A percentile compares a stretch with the other conserved stretches of the same genome.
These are phyloP conservation scores for Spinus pinus DNA, from an alignment of 2,797 vertebrate species.

Conservation along the genomic window DNA sequence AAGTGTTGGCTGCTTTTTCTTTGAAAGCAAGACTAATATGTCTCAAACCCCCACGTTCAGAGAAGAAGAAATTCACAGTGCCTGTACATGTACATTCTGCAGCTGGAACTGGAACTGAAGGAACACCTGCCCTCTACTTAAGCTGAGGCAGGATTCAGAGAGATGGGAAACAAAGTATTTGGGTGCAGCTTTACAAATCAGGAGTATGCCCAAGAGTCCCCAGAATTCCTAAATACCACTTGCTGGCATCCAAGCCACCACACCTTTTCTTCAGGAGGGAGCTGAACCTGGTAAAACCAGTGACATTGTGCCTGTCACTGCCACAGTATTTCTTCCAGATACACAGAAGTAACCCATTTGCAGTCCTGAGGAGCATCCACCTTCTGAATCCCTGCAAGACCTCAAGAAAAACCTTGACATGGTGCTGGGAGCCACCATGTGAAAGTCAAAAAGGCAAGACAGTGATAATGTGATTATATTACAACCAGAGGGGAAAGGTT, in stretches of 20 bases:
- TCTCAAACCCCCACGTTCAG: accelerated
- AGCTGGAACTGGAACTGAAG: neutral
- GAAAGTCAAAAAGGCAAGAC: neutral
- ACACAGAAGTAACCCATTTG: neutral
- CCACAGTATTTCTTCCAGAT: neutral
- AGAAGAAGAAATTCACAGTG: neutral
- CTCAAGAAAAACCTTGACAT: neutral
- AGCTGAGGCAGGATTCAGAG: neutral
- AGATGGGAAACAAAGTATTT: neutral
- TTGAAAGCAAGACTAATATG: neutral
- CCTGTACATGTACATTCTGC: neutral
- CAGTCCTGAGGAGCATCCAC: accelerated
- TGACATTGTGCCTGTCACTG: neutral
- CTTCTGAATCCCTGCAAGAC: neutral
- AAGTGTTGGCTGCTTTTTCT: neutral
- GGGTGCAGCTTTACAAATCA: neutral
- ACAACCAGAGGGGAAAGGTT: neutral
- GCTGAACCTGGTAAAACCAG: neutral
- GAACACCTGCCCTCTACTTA: neutral
- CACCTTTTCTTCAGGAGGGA: neutral
- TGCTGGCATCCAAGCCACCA: neutral
- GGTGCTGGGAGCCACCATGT: neutral
- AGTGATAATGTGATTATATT: accelerated
- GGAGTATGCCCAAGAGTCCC: too few relatives aligned
- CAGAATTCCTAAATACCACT: neutral